Conservation (phyloP, 2,797 vertebrate species). For the Bradypodion pumilum region DNA sequence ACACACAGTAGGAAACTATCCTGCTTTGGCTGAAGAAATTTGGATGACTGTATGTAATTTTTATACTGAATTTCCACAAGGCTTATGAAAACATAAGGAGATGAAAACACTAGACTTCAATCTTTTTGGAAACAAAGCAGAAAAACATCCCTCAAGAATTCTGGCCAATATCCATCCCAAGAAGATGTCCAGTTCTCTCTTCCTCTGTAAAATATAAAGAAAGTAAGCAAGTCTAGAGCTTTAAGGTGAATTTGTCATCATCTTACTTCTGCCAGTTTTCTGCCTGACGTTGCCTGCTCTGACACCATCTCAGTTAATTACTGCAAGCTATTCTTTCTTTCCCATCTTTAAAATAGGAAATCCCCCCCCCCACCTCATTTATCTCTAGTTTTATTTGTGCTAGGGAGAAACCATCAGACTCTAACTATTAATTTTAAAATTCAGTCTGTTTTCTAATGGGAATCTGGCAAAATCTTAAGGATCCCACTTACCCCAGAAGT, state of each 20-base stretch:
- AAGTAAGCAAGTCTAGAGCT: neutral
- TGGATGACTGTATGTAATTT: conserved; percentile 44
- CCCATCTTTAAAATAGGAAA: neutral
- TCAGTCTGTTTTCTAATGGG: neutral
- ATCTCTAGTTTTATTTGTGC: neutral
- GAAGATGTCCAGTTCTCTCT: conserved; percentile 16
- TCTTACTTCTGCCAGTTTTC: neutral
- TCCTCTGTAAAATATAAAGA: conserved; percentile 38
- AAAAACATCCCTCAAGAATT: conserved; percentile 45
- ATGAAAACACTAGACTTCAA: conserved; percentile 53
- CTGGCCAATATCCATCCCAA: conserved; percentile 36
- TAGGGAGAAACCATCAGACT: neutral
- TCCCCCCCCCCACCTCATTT: accelerated
- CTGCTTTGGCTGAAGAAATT: conserved; percentile 45
- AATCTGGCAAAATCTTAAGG: neutral
- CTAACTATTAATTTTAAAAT: neutral
- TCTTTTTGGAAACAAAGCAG: conserved; percentile 52
- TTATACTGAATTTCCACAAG: conserved; percentile 54
- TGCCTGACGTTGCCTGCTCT: neutral
- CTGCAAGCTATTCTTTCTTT: conserved; percentile 37
- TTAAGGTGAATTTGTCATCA: neutral
- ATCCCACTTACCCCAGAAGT: neutral
- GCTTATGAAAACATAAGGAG: conserved; percentile 56
- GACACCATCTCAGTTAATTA: neutral
- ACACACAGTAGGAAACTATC: conserved; percentile 57